Evolutionary conservation across 2,113 vertebrate species (phyloP).

Genomic region (Fukomys damarensis): DNA sequence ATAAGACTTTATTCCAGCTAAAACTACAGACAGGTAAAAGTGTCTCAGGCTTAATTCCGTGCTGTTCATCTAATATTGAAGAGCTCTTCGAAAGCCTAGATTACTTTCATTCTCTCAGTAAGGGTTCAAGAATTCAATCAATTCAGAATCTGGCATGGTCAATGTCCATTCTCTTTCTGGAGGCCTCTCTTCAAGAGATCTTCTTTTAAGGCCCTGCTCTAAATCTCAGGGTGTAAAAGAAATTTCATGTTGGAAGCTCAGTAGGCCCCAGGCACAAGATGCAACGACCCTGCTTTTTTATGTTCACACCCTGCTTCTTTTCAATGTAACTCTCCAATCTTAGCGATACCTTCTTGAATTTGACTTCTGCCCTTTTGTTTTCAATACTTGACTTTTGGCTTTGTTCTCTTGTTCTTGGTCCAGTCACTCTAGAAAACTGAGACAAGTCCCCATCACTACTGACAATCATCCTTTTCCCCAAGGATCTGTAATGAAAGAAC

Average conservation of each 20-base stretch:
- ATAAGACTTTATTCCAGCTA: not conserved
- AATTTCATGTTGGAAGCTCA: not conserved
- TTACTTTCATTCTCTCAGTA: rapidly evolving
- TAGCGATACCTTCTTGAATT: not conserved
- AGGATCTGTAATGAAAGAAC: not conserved
- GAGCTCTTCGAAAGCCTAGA: not conserved
- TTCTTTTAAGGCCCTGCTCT: not conserved
- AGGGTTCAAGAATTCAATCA: not conserved
- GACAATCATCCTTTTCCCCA: not conserved
- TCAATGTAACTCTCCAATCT: not conserved
- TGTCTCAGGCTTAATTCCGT: not conserved
- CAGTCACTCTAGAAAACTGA: not conserved
- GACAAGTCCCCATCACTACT: not conserved
- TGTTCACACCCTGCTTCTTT: not conserved
- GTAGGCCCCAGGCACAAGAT: not conserved
- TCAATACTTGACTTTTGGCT: not conserved
- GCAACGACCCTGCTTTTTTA: not conserved
- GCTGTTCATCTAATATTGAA: not conserved
- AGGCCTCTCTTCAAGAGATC: not conserved
- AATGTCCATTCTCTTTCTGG: not conserved
- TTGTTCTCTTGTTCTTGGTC: not conserved
- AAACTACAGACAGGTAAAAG: not conserved
- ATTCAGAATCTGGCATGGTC: not conserved
- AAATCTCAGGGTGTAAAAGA: not conserved
- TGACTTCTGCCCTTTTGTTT: not conserved